Conservation (phyloP, 2,113 vertebrate genomes). For the Cynopterus brachyotis region DNA sequence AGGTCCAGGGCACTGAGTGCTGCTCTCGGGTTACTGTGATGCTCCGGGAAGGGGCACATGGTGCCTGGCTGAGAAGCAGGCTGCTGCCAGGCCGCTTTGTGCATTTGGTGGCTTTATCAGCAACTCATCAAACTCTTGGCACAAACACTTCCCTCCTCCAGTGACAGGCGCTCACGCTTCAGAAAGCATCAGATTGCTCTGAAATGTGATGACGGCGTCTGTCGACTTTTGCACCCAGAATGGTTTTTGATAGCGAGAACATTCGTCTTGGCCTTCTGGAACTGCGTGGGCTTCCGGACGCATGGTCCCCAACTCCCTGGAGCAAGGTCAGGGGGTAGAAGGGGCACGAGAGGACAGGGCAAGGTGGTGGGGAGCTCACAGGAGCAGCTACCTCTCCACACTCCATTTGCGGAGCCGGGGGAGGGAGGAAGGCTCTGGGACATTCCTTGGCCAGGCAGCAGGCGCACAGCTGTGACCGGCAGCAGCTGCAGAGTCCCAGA, state of each 20-base stretch:
- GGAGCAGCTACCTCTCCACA: neutral
- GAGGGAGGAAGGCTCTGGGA: neutral
- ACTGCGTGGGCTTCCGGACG: neutral
- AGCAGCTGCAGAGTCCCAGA: constrained; percentile 29
- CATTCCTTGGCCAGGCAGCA: neutral
- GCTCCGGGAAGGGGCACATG: fast-evolving
- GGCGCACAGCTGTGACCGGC: neutral
- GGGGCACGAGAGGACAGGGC: too few species aligned
- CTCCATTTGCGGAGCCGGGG: neutral
- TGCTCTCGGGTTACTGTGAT: fast-evolving
- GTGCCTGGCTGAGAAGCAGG: neutral
- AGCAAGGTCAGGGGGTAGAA: neutral
- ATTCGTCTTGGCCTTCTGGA: neutral
- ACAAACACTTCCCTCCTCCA: neutral
- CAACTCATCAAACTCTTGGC: constrained; percentile 28
- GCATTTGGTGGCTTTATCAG: neutral
- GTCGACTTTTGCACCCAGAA: neutral
- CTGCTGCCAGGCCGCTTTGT: neutral
- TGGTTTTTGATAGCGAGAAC: neutral
- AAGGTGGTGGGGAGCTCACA: fast-evolving
- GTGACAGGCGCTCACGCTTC: neutral
- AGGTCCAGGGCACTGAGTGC: fast-evolving
- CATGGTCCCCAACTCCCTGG: neutral
- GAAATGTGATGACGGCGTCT: neutral
- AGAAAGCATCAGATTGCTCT: neutral